Conservation (phyloP, 2,113 vertebrate genomes). For the Percina caprodes region DNA sequence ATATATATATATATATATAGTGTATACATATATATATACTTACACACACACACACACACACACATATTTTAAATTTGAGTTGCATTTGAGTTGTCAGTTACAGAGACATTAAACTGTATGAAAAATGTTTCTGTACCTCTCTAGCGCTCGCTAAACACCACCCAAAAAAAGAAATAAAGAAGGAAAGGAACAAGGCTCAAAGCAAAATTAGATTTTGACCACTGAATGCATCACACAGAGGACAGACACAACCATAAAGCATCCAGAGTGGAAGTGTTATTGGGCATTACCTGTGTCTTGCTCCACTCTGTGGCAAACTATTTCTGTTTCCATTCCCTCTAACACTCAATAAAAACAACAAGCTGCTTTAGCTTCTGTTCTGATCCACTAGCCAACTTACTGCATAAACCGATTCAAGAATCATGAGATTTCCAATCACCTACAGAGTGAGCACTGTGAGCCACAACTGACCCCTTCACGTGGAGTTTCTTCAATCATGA, state of each 20-base stretch:
- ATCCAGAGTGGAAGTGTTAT: not conserved
- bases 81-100: too few relatives aligned
- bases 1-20: too few relatives aligned
- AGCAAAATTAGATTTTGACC: not conserved
- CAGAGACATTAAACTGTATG: too few relatives aligned
- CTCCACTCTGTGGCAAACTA: conserved; percentile 16
- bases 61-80: too few relatives aligned
- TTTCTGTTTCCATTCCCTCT: conserved; percentile 31
- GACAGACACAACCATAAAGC: conserved; percentile 10
- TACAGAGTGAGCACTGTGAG: conserved; percentile 20
- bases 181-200: not conserved
- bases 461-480: conserved; percentile 44
- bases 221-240: conserved; percentile 10
- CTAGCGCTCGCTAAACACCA: too few relatives aligned
- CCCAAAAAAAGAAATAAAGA: too few relatives aligned
- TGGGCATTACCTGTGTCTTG: not conserved
- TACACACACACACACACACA: too few relatives aligned
- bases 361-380: conserved; percentile 41
- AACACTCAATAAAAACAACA: conserved; percentile 57
- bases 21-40: too few relatives aligned
- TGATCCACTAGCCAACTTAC: conserved; percentile 50
- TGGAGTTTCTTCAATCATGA: conserved; percentile 6
- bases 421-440: conserved; percentile 64
- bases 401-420: conserved; percentile 63
- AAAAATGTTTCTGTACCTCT: too few relatives aligned